phyloP scores from a whole-genome alignment of 2,113 vertebrate species.

The Epinephelus moara region DNA sequence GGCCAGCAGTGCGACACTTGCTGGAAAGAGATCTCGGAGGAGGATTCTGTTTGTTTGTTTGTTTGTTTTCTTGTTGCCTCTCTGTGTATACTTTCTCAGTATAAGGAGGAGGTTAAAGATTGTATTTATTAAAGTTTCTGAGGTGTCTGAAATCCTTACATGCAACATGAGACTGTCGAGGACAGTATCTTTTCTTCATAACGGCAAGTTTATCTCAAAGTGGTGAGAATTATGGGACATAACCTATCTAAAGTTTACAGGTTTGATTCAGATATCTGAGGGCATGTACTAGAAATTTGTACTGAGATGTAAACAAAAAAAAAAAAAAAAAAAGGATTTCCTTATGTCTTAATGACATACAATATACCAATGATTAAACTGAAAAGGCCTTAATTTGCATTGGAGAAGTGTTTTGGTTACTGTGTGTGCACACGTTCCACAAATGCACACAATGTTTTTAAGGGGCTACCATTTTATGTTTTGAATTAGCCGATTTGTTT shows the following conservation, averaged over 20 bases:
- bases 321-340: slow-evolving; percentile 3
- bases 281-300: slow-evolving; percentile 33
- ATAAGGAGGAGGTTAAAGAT: slow-evolving; percentile 43
- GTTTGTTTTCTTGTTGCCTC: slow-evolving; percentile 49
- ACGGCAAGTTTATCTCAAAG: slow-evolving; percentile 44
- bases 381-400: slow-evolving; percentile 72
- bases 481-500: slow-evolving; percentile 22
- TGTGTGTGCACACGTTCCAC: slow-evolving; percentile 37
- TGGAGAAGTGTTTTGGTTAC: slow-evolving; percentile 44
- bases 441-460: slow-evolving; percentile 1
- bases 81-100: slow-evolving; percentile 30
- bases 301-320: slow-evolving; percentile 12
- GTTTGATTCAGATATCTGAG: slow-evolving; percentile 41
- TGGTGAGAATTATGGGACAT: slow-evolving; percentile 21
- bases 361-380: slow-evolving; percentile 71
- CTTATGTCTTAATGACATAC: slow-evolving; percentile 44
- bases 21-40: slow-evolving; percentile 36
- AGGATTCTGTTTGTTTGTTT: slow-evolving; percentile 28
- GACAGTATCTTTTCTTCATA: slow-evolving; percentile 32
- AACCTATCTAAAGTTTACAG: slow-evolving; percentile 61
- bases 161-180: slow-evolving; percentile 44
- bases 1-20: slow-evolving; percentile 49
- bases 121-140: slow-evolving; percentile 72
- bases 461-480: slow-evolving; percentile 8
- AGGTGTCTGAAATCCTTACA: slow-evolving; percentile 45